Evolutionary conservation across 2,888 invertebrate genomes (phyloP).

Genomic region (Synergus itoensis): DNA sequence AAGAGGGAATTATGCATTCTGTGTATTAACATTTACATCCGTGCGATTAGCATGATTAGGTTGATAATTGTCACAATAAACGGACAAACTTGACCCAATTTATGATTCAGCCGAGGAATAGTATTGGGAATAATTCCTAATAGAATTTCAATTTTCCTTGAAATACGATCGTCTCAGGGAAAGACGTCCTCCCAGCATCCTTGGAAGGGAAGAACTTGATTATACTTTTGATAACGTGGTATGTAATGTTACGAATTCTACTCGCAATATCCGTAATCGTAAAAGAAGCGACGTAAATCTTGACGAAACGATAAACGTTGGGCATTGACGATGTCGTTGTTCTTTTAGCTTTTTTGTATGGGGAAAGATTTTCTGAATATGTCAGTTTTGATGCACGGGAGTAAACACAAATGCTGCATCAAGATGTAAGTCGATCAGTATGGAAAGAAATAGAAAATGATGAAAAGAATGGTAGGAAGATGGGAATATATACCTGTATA

Average conservation of each 20-base stretch:
- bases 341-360: not conserved
- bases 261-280: slow-evolving; percentile 29
- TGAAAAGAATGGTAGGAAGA: not conserved
- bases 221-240: not conserved
- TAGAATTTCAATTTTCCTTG: not conserved
- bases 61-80: slow-evolving; percentile 63
- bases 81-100: not conserved
- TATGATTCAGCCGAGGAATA: not conserved
- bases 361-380: not conserved
- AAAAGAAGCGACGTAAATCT: not conserved
- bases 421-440: not conserved
- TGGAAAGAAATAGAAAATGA: not conserved
- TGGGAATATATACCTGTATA: not conserved
- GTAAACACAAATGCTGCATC: not conserved
- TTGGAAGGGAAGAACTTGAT: not conserved
- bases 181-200: no score
- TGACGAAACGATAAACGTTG: not conserved
- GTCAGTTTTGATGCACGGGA: not conserved
- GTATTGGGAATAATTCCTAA: no score
- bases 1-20: slow-evolving; percentile 62
- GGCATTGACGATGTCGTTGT: not conserved
- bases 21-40: slow-evolving; percentile 73
- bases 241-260: slow-evolving; percentile 6
- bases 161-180: not conserved
- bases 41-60: slow-evolving; percentile 68